phyloP scores from a whole-genome alignment of 1,140 invertebrate species.

The Magallana ariakensis region DNA sequence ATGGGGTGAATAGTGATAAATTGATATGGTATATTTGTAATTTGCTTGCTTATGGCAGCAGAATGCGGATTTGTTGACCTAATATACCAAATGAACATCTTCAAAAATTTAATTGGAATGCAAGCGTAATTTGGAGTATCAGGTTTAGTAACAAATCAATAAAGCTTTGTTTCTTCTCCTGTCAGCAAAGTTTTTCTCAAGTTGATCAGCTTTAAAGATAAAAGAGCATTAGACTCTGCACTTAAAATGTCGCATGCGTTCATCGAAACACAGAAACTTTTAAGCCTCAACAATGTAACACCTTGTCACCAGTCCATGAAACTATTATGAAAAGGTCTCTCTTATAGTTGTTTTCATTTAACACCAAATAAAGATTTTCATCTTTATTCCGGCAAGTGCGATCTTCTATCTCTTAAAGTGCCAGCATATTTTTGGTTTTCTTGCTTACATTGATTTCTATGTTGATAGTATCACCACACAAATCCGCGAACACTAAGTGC shows the following conservation, averaged over 20 bases:
- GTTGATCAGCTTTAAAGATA: conserved; percentile 21
- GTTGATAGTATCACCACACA: conserved; percentile 20
- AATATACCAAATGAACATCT: conserved; percentile 3
- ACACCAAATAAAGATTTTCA: conserved; percentile 10
- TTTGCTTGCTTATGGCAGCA: not conserved
- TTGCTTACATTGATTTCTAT: not conserved
- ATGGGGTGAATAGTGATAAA: not conserved
- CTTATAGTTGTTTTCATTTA: not conserved
- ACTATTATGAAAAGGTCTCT: not conserved
- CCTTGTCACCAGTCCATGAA: not conserved
- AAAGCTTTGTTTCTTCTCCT: conserved; percentile 24
- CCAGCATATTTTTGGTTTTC: conserved; percentile 23
- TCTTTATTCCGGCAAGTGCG: not conserved
- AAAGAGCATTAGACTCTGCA: not conserved
- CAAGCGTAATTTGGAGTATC: conserved; percentile 18
- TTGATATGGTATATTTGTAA: not conserved
- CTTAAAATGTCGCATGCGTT: not conserved
- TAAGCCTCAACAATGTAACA: conserved; percentile 30
- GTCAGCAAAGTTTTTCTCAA: not conserved
- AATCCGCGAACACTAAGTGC: conserved; percentile 1
- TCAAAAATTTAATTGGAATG: conserved; percentile 10
- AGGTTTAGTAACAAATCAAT: conserved; percentile 1
- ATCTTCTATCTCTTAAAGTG: conserved; percentile 22
- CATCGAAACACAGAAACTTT: conserved; percentile 10
- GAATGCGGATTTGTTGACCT: conserved; percentile 5